Evolutionary conservation across 1,140 invertebrate species (phyloP), one percentile per base, ranked within the genome.

Genomic region (silkworm (Bombyx mori)): DNA sequence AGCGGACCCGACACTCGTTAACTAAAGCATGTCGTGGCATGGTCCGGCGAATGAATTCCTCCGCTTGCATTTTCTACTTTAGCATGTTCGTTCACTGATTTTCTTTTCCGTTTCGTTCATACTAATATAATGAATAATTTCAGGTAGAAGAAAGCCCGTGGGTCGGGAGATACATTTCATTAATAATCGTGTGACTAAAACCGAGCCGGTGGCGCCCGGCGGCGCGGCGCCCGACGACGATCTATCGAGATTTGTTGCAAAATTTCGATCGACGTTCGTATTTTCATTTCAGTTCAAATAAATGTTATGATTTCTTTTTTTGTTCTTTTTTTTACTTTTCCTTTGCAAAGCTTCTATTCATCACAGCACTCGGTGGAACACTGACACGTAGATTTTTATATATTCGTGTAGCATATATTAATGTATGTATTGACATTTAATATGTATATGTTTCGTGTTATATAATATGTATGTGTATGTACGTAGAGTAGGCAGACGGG

Each of bases 61-160:
- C 75, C 47, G 82, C 80, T 80, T 75, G 50, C 61, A 62, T 68
- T 69, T 67, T 71, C 65, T 50, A 71, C 62, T 65, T 68, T 67
- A 53, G 77, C 67, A 72, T 73, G 68, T 61, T 64, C 52, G 63
- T 58, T 68, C 71, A 68, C 54, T 60, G 57, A 35, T 73, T 75
- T 71, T 62, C 65, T 69, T 75, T 74, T 72, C 62, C 62, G 64
- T 49, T 81, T 79, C 71, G 80, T 85, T 83, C 80, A 77, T 85
- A 86, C 83, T 86, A 86, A 86, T 86, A 73, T 81, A 82, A 82
- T 86, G 83, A 83, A 83, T 82, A 83, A 81, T 87, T 87, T 87
- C 83, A 87, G 83, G 83, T 87, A 80, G 74, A 65, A 81, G 78
- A 85, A 83, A 79, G 56, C 80, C 80, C 83, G 68, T 72, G 83